Evolutionary conservation across 2,888 invertebrate genomes (phyloP).

Genomic region (Phorcus lineatus): DNA sequence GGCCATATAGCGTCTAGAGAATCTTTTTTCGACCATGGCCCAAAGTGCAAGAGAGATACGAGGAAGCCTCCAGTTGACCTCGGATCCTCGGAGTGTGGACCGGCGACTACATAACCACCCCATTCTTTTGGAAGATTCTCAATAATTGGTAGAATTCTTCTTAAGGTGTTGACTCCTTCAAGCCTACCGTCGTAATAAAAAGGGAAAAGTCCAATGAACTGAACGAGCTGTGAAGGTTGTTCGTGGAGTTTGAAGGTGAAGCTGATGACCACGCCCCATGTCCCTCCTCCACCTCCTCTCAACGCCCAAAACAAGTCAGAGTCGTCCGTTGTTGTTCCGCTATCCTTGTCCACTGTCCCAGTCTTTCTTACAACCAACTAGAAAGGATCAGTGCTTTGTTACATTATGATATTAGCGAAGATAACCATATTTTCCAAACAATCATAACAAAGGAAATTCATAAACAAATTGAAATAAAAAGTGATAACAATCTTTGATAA

Average conservation of each 20-base stretch:
- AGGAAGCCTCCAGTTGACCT: conserved; percentile 7
- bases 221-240: neutral
- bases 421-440: no score
- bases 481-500: no score
- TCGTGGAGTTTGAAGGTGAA: conserved; percentile 44
- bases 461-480: no score
- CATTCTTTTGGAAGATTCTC: conserved; percentile 35
- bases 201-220: neutral
- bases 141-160: conserved; percentile 12
- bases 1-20: neutral
- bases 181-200: neutral
- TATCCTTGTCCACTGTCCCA: conserved; percentile 14
- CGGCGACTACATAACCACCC: conserved; percentile 43
- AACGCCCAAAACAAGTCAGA: conserved; percentile 50
- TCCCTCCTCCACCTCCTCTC: conserved; percentile 47
- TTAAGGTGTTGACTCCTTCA: neutral
- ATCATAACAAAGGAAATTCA: no score
- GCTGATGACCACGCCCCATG: conserved; percentile 41
- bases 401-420: neutral
- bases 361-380: conserved; percentile 12
- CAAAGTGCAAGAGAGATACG: neutral
- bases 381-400: neutral
- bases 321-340: neutral
- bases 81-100: neutral
- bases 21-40: neutral